These are phyloP conservation scores for Delia radicum DNA, from an alignment of 1,140 invertebrate genomes.

Conservation along the genomic window DNA sequence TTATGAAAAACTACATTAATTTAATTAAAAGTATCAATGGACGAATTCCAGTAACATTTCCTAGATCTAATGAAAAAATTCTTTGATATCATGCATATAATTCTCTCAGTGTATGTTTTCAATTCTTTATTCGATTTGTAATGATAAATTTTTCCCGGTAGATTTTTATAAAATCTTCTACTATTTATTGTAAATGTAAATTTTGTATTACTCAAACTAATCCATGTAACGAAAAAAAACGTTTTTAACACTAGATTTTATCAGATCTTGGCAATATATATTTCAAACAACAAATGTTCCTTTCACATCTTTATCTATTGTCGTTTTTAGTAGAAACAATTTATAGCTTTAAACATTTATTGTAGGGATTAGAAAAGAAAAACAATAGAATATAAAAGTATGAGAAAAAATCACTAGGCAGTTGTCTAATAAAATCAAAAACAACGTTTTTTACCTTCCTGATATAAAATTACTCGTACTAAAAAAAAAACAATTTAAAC, in stretches of 20 bases:
- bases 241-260: too few species aligned
- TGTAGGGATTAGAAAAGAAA: not conserved
- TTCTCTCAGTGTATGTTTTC: too few species aligned
- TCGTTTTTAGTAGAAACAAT: not conserved
- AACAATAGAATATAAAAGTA: not conserved
- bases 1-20: too few species aligned
- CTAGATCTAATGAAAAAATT: too few species aligned
- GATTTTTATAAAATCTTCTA: too few species aligned
- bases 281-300: not conserved
- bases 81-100: too few species aligned
- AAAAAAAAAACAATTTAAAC: not conserved
- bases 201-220: not conserved
- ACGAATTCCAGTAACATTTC: too few species aligned
- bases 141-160: too few species aligned
- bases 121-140: too few species aligned
- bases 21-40: too few species aligned
- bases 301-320: not conserved
- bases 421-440: not conserved
- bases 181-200: too few species aligned
- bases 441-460: not conserved
- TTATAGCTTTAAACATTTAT: not conserved
- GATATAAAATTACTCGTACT: not conserved
- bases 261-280: too few species aligned
- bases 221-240: not conserved
- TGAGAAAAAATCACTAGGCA: not conserved